Evolutionary conservation across 2,888 invertebrate species (phyloP), one percentile per base, ranked within the genome.

Genomic region (Oxycera nigricornis): DNA sequence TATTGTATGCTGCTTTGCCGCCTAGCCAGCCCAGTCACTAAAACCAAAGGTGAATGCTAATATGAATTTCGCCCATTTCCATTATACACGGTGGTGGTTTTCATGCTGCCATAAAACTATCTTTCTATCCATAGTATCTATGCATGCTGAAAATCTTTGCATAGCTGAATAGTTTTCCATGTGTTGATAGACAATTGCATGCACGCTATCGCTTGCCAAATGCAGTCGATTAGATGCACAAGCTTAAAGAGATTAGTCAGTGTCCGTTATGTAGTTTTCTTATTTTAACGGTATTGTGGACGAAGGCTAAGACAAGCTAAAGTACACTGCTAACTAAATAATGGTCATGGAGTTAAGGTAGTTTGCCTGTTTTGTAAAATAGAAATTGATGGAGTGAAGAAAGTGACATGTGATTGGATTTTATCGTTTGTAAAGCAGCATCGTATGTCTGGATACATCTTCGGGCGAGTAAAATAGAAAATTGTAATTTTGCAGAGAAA

Each of bases 151-250:
- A 46, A 46, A 46, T 46, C 46, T 46, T 70, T 70, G 70, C 70
- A 70, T 52, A 52, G 52, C 20, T 70, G 70, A 70, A 52, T 31
- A 55, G 70, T 70, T 70, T 31, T 52, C 17, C 26, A 30, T 68
- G 70, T 65, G 52, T 39, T 55, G 70, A 70, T 70, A 70, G 31
- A 70, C 52, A 70, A 70, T 70, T 55, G 70, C 70, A 55, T 52
- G 70, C 70, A 70, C 55, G 24, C 26, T 31, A 55, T n/a, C 11
- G 57, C 28, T 17, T 61, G 11, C 31, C 20, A 61, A 61, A 31
- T 61, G n/a, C 31, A 61, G 9, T 30, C 28, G 61, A 61, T 61
- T 61, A 61, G 61, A 61, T 30, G 31, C 61, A 61, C n/a, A 61
- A 30, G 14, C 31, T 17, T 31, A 31, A 26, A 61, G 35, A 61